Conservation (phyloP, 2,888 invertebrate species). For the Platycnemis pennipes region DNA sequence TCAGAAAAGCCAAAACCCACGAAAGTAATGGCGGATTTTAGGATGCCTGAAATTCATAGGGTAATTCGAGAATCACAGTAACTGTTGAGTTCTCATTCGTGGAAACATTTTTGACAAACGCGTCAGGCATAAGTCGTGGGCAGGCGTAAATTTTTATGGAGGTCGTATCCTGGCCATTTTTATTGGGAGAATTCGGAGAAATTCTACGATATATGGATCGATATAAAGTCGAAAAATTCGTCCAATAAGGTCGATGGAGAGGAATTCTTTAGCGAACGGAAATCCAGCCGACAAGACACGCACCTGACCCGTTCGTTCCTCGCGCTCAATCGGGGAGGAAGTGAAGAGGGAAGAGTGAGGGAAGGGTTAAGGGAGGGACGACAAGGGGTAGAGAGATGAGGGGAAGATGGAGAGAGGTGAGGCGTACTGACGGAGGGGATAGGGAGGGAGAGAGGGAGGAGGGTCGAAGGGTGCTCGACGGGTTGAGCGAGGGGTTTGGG, state of each 20-base stretch:
- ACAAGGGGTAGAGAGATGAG: neutral
- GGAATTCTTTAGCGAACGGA: neutral
- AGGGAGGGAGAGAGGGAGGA: neutral
- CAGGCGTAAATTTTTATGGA: neutral
- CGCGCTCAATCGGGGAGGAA: neutral
- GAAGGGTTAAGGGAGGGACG: neutral
- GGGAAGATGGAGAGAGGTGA: neutral
- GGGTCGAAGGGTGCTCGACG: neutral
- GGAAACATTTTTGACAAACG: neutral
- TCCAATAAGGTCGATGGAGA: neutral
- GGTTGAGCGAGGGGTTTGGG: neutral
- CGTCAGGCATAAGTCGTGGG: neutral
- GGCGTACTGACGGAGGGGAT: neutral
- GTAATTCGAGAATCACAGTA: no score
- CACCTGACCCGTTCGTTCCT: neutral
- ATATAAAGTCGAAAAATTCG: neutral
- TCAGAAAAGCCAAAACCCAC: no score
- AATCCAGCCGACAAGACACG: neutral
- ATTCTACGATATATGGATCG: neutral
- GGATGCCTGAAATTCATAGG: no score
- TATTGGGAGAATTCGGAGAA: neutral
- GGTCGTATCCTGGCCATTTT: neutral
- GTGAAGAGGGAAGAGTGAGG: neutral
- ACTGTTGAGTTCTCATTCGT: no score
- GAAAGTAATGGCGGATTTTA: no score